phyloP scores from a whole-genome alignment of 2,113 vertebrate species.

The Sterna hirundo region DNA sequence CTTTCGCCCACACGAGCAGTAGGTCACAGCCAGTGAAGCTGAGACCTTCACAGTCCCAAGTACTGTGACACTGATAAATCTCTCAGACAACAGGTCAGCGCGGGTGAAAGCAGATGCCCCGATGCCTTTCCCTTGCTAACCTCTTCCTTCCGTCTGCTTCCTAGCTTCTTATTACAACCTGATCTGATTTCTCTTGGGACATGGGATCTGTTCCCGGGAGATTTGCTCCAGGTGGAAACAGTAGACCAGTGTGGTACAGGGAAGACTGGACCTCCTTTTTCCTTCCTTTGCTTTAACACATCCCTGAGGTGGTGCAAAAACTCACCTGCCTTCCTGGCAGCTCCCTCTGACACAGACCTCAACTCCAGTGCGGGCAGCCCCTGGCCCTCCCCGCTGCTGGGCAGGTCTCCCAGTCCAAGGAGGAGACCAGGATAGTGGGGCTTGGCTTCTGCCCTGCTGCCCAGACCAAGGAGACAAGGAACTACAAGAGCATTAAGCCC shows the following conservation, averaged over 20 bases:
- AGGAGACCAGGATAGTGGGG: neutral
- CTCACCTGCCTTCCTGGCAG: neutral
- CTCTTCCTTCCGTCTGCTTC: neutral
- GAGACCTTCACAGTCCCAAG: neutral
- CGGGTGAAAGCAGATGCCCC: neutral
- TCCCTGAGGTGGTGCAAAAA: neutral
- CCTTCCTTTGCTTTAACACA: neutral
- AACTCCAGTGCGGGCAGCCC: neutral
- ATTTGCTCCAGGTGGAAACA: neutral
- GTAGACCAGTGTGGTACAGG: neutral
- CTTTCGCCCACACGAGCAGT: neutral
- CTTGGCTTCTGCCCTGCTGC: neutral
- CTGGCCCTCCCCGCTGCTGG: neutral
- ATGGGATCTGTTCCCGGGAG: neutral
- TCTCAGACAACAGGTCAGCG: neutral
- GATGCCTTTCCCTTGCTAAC: neutral
- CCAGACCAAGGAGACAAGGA: neutral
- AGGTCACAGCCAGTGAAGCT: rapidly evolving
- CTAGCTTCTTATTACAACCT: neutral
- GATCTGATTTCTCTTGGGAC: neutral
- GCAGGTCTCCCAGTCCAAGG: neutral
- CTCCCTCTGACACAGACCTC: neutral
- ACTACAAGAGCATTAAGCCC: neutral
- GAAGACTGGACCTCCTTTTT: neutral
- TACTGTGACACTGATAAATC: neutral